Evolutionary conservation across 2,113 vertebrate species (phyloP), one percentile per base, ranked within the genome.

Genomic region (Andinoacara biseriatus): DNA sequence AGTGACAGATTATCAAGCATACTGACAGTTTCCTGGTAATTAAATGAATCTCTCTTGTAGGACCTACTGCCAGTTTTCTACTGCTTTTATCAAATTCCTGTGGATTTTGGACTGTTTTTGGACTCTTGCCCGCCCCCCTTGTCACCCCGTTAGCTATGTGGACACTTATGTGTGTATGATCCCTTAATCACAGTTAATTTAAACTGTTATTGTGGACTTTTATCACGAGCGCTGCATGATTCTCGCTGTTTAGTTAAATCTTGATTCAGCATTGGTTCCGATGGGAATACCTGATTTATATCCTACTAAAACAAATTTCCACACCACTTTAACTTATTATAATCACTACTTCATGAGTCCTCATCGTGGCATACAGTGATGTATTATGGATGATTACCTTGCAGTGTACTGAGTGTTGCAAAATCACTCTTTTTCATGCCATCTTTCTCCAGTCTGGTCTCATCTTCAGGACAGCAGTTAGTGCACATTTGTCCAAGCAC

Each of bases 141-240:
- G 67, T 33, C 26, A 54, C 18, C 46, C 52, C 31, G 24, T 3
- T 72, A 14, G 43, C 43, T n/a, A 3, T 54, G 46, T 11, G 1
- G 67, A 7, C 2, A 1, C 0, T 72, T 54, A 54, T 72, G 46
- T 54, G 18, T 54, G 67, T 18, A 18, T 72, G 67, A 72, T 10
- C 0, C 3, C 17, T n/a, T 49, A 17, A 52, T 22, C 46, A 54
- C 46, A 54, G 43, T 52, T 52, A 13, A 52, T 72, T 54, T 14
- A 33, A 72, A 72, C 67, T 72, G 24, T 52, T 72, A 69, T 3
- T 69, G 40, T 72, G 65, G 65, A 72, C 65, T 72, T 72, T 13
- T 72, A 2, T 52, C 43, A 52, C 10, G 49, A 72, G 26, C 17
- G 13, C 49, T 2, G 17, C 43, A 9, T 4, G 24, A 49, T 49